Evolutionary conservation across 2,888 invertebrate species (phyloP).

Genomic region (Philopedon plagiatum): DNA sequence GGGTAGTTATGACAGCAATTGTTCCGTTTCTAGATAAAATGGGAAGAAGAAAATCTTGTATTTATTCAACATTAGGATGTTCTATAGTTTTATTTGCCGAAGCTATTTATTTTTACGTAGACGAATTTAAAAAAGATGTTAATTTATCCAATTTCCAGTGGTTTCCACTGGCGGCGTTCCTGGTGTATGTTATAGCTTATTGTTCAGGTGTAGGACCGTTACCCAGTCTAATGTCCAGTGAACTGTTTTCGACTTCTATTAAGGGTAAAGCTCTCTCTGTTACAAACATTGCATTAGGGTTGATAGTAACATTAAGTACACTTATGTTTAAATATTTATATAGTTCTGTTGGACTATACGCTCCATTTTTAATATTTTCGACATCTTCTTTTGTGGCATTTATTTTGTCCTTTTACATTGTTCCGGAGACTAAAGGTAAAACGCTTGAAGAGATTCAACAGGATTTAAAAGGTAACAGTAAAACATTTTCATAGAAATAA

Average conservation of each 20-base stretch:
- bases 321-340: slow-evolving; percentile 61
- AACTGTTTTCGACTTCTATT: slow-evolving; percentile 61
- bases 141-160: slow-evolving; percentile 56
- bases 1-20: neutral
- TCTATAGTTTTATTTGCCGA: slow-evolving; percentile 54
- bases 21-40: slow-evolving; percentile 54
- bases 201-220: slow-evolving; percentile 59
- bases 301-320: slow-evolving; percentile 54
- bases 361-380: slow-evolving; percentile 61
- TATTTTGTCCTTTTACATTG: slow-evolving; percentile 58
- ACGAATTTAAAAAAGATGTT: slow-evolving; percentile 48
- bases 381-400: slow-evolving; percentile 56
- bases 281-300: slow-evolving; percentile 57
- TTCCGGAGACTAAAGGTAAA: slow-evolving; percentile 65
- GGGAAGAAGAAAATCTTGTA: slow-evolving; percentile 56
- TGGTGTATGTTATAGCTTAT: slow-evolving; percentile 56
- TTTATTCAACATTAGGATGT: slow-evolving; percentile 56
- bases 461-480: slow-evolving; percentile 53
- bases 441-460: too few relatives aligned
- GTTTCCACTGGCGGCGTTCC: slow-evolving; percentile 62
- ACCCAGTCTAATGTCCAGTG: slow-evolving; percentile 60
- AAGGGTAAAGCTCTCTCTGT: slow-evolving; percentile 59
- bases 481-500: too few relatives aligned
- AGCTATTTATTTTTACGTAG: slow-evolving; percentile 58
- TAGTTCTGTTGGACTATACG: slow-evolving; percentile 59